phyloP scores from a whole-genome alignment of 2,113 vertebrate genomes.

The Chamaea fasciata region DNA sequence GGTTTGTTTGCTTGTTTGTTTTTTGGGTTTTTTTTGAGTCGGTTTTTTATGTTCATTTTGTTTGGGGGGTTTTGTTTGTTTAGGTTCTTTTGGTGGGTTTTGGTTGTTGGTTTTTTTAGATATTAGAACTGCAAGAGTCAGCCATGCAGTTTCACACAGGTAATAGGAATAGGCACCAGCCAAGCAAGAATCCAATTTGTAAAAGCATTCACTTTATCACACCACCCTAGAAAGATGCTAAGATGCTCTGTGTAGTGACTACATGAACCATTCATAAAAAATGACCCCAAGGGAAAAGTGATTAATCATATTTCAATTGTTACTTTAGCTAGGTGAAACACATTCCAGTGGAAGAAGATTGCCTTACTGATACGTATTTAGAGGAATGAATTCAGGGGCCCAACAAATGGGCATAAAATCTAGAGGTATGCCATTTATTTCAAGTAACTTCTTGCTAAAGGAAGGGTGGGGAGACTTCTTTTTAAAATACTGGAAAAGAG shows the following conservation, averaged over 20 bases:
- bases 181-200: conserved; percentile 61
- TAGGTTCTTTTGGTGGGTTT: background rate
- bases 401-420: background rate
- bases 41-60: too few species aligned
- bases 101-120: background rate
- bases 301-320: conserved; percentile 50
- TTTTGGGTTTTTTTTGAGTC: background rate
- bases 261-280: conserved; percentile 22
- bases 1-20: too few species aligned
- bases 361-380: background rate
- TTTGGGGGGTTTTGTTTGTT: accelerated
- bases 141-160: background rate
- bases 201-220: conserved; percentile 37
- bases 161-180: conserved; percentile 19
- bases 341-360: background rate
- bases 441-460: background rate
- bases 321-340: conserved; percentile 35
- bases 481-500: background rate
- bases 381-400: background rate
- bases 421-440: background rate
- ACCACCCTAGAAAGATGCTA: background rate
- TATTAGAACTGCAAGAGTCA: background rate
- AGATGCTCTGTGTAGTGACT: background rate
- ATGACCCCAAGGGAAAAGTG: background rate
- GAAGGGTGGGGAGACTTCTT: background rate